Evolutionary conservation across 1,140 invertebrate genomes (phyloP).

Genomic region (Tyrophagus putrescentiae): DNA sequence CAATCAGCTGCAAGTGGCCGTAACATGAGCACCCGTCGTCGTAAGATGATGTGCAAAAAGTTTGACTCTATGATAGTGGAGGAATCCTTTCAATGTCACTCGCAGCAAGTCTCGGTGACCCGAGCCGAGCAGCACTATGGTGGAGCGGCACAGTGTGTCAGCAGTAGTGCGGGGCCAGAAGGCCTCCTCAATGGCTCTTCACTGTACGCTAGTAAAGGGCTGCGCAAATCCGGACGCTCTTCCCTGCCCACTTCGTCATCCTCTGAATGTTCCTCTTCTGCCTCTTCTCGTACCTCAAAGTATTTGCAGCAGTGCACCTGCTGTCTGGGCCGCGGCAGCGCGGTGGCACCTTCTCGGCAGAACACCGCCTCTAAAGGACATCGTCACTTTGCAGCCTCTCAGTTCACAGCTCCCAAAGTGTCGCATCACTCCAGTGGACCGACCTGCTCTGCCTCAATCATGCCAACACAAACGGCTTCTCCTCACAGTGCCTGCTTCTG

Average conservation of each 20-base stretch:
- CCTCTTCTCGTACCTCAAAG: neutral
- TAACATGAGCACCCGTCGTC: neutral
- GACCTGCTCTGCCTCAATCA: too few relatives aligned
- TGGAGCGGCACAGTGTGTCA: too few relatives aligned
- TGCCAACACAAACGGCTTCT: neutral
- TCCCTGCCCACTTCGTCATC: constrained; percentile 7
- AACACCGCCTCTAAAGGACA: too few relatives aligned
- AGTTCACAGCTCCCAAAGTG: too few relatives aligned
- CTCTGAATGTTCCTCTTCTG: neutral
- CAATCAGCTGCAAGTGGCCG: neutral
- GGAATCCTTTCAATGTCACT: neutral
- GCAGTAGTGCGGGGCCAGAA: too few relatives aligned
- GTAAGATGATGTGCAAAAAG: constrained; percentile 7
- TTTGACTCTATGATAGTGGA: neutral
- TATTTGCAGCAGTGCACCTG: neutral
- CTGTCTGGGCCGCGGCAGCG: neutral
- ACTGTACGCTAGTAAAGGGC: too few relatives aligned
- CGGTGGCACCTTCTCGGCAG: neutral
- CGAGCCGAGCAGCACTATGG: neutral
- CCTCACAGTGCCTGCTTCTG: neutral
- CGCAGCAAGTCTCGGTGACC: neutral
- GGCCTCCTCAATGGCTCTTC: too few relatives aligned
- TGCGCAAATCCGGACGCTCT: too few relatives aligned
- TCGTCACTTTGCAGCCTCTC: too few relatives aligned
- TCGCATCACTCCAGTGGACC: too few relatives aligned